These are phyloP conservation scores for Carabus problematicus DNA, from an alignment of 2,888 invertebrate genomes.

Conservation along the genomic window DNA sequence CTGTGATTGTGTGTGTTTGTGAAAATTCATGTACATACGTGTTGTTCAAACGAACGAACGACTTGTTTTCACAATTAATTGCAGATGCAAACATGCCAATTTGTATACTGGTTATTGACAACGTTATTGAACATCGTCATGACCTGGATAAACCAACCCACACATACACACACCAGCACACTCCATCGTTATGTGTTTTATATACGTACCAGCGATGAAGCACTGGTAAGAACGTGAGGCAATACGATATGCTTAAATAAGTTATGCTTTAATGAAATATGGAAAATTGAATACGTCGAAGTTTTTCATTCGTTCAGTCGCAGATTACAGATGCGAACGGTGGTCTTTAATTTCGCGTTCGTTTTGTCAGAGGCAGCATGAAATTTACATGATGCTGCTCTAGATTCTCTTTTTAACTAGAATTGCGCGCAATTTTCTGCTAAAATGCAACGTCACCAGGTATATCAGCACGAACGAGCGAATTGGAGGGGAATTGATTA, in stretches of 20 bases:
- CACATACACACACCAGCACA: too few species aligned
- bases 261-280: slow-evolving; percentile 14
- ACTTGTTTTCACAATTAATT: too few species aligned
- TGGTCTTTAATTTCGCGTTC: slow-evolving; percentile 29
- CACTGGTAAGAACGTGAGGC: neutral
- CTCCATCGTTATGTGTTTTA: too few species aligned
- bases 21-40: too few species aligned
- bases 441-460: neutral
- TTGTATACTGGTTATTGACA: too few species aligned
- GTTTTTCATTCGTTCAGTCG: slow-evolving; percentile 13
- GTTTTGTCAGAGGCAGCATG: slow-evolving; percentile 18
- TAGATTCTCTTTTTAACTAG: slow-evolving; percentile 7
- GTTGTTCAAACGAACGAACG: too few species aligned
- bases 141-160: too few species aligned
- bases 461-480: neutral
- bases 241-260: slow-evolving; percentile 14
- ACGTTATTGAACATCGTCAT: too few species aligned
- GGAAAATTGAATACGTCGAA: slow-evolving; percentile 2
- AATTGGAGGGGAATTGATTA: neutral
- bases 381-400: slow-evolving; percentile 24
- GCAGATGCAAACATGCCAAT: too few species aligned
- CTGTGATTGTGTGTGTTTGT: too few species aligned
- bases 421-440: slow-evolving; percentile 5
- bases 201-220: too few species aligned
- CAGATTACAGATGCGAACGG: slow-evolving; percentile 16